These are phyloP conservation scores for Drosophila nebulosa DNA, from an alignment of 1,140 invertebrate species.

Conservation along the genomic window DNA sequence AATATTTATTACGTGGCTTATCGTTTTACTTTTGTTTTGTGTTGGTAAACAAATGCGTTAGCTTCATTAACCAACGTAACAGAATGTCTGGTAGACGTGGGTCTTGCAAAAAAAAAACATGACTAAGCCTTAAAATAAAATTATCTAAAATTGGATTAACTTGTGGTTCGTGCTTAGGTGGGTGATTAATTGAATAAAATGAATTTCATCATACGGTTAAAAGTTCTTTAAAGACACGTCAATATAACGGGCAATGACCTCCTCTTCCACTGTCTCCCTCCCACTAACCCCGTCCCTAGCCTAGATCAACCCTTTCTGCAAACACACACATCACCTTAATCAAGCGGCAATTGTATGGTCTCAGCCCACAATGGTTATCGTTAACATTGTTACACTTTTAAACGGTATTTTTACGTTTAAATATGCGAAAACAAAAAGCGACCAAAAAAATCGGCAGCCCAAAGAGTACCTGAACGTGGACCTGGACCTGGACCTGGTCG, in stretches of 20 bases:
- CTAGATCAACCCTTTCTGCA: too few relatives aligned
- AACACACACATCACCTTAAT: constrained; percentile 38
- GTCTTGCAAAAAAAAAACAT: too few relatives aligned
- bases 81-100: not conserved
- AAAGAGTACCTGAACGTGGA: constrained; percentile 15
- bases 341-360: constrained; percentile 62
- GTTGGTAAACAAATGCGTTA: not conserved
- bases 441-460: not conserved
- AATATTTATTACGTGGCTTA: not conserved
- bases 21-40: not conserved
- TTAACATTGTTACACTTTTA: constrained; percentile 77
- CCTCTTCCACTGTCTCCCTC: not conserved
- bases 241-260: not conserved
- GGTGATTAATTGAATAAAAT: too few relatives aligned
- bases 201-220: not conserved
- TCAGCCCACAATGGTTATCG: constrained; percentile 55
- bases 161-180: too few relatives aligned
- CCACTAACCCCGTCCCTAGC: not conserved
- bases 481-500: constrained; percentile 8
- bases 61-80: too few relatives aligned
- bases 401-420: constrained; percentile 65
- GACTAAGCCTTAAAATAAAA: too few relatives aligned
- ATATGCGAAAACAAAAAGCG: constrained; percentile 54
- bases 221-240: not conserved
- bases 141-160: too few relatives aligned